Conservation (phyloP, 2,888 invertebrate species). For the Acleris cristana region DNA sequence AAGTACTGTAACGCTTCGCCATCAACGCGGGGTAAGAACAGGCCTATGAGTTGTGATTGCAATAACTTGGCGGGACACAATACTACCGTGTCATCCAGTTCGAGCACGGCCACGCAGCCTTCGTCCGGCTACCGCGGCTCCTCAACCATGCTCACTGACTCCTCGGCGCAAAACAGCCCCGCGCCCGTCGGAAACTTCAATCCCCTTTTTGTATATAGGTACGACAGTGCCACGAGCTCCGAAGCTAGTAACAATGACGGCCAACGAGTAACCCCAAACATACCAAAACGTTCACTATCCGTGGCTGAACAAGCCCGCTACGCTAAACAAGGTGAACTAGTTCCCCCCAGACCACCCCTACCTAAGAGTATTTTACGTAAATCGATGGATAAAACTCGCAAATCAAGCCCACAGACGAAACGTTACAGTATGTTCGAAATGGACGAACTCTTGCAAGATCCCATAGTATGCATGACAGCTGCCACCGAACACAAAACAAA, state of each 20-base stretch:
- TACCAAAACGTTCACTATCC: slow-evolving; percentile 88
- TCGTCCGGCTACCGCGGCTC: slow-evolving; percentile 94
- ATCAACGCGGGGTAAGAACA: slow-evolving; percentile 80
- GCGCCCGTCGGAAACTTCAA: slow-evolving; percentile 85
- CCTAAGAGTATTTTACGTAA: slow-evolving; percentile 89
- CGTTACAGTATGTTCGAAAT: slow-evolving; percentile 93
- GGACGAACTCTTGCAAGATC: slow-evolving; percentile 83
- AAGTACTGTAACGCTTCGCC: slow-evolving; percentile 74
- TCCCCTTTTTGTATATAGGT: slow-evolving; percentile 92
- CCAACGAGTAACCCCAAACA: slow-evolving; percentile 77
- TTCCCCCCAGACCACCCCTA: slow-evolving; percentile 88
- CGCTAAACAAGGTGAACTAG: slow-evolving; percentile 77
- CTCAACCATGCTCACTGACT: slow-evolving; percentile 91
- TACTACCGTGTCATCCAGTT: slow-evolving; percentile 85
- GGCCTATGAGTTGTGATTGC: slow-evolving; percentile 85
- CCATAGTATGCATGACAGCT: slow-evolving; percentile 70
- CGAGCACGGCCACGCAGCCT: slow-evolving; percentile 90
- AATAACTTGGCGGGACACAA: slow-evolving; percentile 81
- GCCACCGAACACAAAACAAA: slow-evolving; percentile 83
- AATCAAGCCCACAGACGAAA: slow-evolving; percentile 81
- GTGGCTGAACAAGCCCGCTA: slow-evolving; percentile 80
- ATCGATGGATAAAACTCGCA: slow-evolving; percentile 82
- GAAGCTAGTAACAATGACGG: slow-evolving; percentile 87
- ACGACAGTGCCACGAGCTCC: slow-evolving; percentile 89
- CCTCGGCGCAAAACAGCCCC: slow-evolving; percentile 88